phyloP scores from a whole-genome alignment of 2,888 invertebrate species.

The Parnassius smintheus region DNA sequence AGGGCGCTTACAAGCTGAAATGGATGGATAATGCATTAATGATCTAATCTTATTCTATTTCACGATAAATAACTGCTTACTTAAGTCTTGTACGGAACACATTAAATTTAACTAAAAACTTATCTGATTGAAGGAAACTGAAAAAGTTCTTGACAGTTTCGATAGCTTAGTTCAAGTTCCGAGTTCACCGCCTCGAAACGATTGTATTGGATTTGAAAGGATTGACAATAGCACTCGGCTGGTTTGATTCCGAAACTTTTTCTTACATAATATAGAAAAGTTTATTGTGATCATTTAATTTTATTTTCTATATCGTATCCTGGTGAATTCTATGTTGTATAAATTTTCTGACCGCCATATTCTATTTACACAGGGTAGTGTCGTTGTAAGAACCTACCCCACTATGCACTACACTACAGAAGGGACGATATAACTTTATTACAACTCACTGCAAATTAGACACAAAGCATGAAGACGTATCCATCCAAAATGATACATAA shows the following conservation, averaged over 20 bases:
- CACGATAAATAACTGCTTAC: not conserved
- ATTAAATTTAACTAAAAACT: constrained; percentile 6
- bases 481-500: no score
- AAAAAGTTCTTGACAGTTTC: constrained; percentile 23
- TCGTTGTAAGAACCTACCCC: no score
- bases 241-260: constrained; percentile 21
- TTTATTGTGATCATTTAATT: not conserved
- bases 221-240: constrained; percentile 18
- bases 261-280: constrained; percentile 5
- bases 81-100: constrained; percentile 23
- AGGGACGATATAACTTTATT: no score
- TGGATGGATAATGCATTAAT: no score
- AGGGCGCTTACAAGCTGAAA: no score
- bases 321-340: no score
- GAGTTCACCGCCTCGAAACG: constrained; percentile 22
- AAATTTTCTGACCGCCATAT: no score
- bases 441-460: no score
- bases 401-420: no score
- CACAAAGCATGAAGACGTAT: no score
- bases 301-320: not conserved
- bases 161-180: constrained; percentile 13
- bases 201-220: constrained; percentile 25
- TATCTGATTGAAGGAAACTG: constrained; percentile 24
- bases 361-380: no score
- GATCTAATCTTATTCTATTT: no score